A percentile compares a stretch with the other conserved stretches of the same genome.
Evolutionary conservation across 2,888 invertebrate genomes (phyloP).

Genomic region (Watsonalla binaria): DNA sequence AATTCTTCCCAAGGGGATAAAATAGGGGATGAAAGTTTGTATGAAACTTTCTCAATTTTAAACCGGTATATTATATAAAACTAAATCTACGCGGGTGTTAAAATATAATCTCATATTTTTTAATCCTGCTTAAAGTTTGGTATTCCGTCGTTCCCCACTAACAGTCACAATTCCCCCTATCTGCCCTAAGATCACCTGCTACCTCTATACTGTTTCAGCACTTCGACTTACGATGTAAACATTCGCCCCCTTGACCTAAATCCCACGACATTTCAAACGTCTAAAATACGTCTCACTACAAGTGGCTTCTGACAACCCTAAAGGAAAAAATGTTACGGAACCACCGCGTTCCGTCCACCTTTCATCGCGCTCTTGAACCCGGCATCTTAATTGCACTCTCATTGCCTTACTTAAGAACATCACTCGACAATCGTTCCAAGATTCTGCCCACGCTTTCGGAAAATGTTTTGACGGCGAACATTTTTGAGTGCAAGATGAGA

Average conservation of each 20-base stretch:
- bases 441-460: background rate
- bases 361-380: slow-evolving; percentile 23
- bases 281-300: background rate
- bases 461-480: background rate
- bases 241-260: background rate
- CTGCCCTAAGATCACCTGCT: background rate
- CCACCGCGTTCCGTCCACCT: slow-evolving; percentile 13
- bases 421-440: background rate
- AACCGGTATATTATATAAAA: too few relatives aligned
- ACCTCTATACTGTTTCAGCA: background rate
- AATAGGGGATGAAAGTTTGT: too few relatives aligned
- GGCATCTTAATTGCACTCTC: slow-evolving; percentile 24
- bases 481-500: background rate
- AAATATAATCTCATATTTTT: too few relatives aligned
- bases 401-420: slow-evolving; percentile 2
- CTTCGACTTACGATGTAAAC: background rate
- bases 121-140: too few relatives aligned
- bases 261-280: background rate
- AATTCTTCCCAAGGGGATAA: too few relatives aligned
- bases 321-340: slow-evolving; percentile 7
- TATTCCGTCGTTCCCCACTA: too few relatives aligned
- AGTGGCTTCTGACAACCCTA: background rate
- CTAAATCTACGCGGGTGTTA: too few relatives aligned
- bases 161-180: too few relatives aligned
- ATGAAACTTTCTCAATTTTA: too few relatives aligned